phyloP scores from a whole-genome alignment of 2,113 vertebrate species.

The Poecilia latipinna region DNA sequence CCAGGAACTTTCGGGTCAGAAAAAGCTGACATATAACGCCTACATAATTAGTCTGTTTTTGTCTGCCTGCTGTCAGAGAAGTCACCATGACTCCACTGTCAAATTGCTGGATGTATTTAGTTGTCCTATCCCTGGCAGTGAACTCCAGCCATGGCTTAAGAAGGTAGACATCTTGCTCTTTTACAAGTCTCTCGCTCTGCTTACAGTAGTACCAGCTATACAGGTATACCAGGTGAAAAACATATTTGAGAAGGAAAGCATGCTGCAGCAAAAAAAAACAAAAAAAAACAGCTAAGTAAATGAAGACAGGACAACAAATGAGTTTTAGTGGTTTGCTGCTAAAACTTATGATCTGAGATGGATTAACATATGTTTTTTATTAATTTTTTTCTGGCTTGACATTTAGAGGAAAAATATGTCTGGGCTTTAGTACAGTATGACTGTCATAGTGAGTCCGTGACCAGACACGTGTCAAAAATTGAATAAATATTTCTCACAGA shows the following conservation, averaged over 20 bases:
- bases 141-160: constrained; percentile 61
- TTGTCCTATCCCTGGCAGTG: constrained; percentile 50
- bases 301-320: constrained; percentile 21
- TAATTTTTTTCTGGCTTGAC: constrained; percentile 25
- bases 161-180: constrained; percentile 65
- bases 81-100: constrained; percentile 48
- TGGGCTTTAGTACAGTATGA: constrained; percentile 29
- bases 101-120: constrained; percentile 58
- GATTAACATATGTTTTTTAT: neutral
- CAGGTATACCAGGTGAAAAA: neutral
- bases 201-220: neutral
- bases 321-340: constrained; percentile 36
- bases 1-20: constrained; percentile 5
- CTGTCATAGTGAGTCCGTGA: constrained; percentile 17
- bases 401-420: constrained; percentile 11
- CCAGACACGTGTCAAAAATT: constrained; percentile 15
- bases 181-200: neutral
- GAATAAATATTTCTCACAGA: neutral
- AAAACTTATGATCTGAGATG: neutral
- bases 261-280: neutral
- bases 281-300: constrained; percentile 13
- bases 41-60: neutral
- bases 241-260: neutral
- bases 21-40: neutral
- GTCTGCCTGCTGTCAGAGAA: neutral